Evolutionary conservation across 2,888 invertebrate species (phyloP), one percentile per base, ranked within the genome.

Genomic region (Hyles lineata): DNA sequence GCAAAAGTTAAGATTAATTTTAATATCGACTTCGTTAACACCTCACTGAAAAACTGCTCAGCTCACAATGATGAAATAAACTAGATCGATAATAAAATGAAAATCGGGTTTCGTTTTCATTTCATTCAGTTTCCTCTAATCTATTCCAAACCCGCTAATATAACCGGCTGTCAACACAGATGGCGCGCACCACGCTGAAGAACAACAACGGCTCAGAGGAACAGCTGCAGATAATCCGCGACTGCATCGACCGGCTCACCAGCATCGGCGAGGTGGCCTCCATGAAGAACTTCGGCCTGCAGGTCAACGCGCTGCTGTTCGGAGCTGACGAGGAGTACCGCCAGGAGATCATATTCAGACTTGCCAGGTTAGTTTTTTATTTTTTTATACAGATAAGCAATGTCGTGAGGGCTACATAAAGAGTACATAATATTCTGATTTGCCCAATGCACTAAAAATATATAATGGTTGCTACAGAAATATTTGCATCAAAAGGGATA

Each of bases 271-370:
- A 93, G 75, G 88, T 90, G 81, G 85, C 85, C 67, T 72, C 77
- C 1, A 78, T 94, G 63, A 79, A 86, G 0, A 76, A 74, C 2
- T 77, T 87, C 55, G 93, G 92, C 1, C 77, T 88, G 77, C 74
- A 73, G 67, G 89, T 92, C 76, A 90, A 90, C 80, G 89, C 85
- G 0, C 79, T 88, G 32, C 82, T 92, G 74, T 94, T 91, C 82
- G 84, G 87, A 74, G 89, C 89, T 0, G 93, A 93, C 78, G 79
- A 78, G 0, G 92, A 92, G 70, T 94, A 94, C 76, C 80, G 92
- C 2, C 77, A 75, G 2, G 90, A 93, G 82, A 77, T 89, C 74
- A 87, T 93, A 9, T 85, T 86, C 60, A 76, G 91, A 1, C 82
- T 92, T 0, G 93, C 93, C 72, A 90, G 87, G 93, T 92, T 63